Evolutionary conservation across 2,888 invertebrate species (phyloP), one percentile per base, ranked within the genome.

Genomic region (Chloromyia formosa): DNA sequence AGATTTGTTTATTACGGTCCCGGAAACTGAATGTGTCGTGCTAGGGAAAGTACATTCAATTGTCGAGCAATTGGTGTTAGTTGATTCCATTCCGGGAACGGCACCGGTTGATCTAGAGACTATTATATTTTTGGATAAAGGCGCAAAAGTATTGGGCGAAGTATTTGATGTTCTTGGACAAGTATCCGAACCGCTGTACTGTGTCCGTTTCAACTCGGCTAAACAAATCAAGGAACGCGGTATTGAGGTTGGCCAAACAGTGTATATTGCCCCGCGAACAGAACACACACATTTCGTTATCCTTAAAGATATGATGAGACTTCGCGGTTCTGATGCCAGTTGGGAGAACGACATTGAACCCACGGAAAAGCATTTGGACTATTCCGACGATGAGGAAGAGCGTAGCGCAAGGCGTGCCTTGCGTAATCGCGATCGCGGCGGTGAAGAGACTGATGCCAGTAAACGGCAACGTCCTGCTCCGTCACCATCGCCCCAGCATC

Each of bases 91-190:
- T 69, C 90, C 91, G 12, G 90, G 90, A 74, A 90, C 91, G 18
- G 92, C 94, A 62, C 90, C 95, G 0, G 89, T 97, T 73, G 92
- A 97, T 86, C 85, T 96, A 78, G 97, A 96, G 77, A 94, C 94
- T 0, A 89, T 97, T 14, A 86, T 98, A 73, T 98, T 98, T 83
- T 82, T 95, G 75, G 92, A 95, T 14, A 90, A 91, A 79, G 94
- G 94, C 2, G 89, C 91, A 77, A 89, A 89, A 79, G 88, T 93
- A 10, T 85, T 95, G 3, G 94, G 94, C 7, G 90, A 91, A 83
- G 90, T 97, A 66, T 96, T 94, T 84, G 98, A 98, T 87, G 95
- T 97, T 0, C 92, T 97, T 82, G 97, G 98, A 14, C 93, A 91
- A 68, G 94, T 97, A 0, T 87, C 88, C 0, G 90, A 92, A 79